A percentile compares a stretch with the other conserved stretches of the same genome.
These are phyloP conservation scores for Pyrrhia umbra DNA, from an alignment of 2,888 invertebrate genomes.

Conservation along the genomic window DNA sequence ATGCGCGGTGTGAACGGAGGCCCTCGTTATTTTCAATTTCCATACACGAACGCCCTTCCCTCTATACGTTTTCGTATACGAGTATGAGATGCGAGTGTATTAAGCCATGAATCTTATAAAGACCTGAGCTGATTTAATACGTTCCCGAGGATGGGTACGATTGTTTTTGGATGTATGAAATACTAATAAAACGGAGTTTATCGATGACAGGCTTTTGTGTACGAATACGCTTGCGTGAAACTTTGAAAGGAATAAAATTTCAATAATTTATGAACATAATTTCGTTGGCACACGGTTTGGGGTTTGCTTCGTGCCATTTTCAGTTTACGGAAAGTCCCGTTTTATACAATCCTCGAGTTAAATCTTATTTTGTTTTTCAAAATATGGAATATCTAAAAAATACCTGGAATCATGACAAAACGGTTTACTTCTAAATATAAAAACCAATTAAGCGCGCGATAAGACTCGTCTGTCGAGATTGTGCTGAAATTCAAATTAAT, in stretches of 20 bases:
- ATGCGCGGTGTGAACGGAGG: conserved; percentile 87
- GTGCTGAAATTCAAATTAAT: conserved; percentile 68
- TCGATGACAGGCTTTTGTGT: conserved; percentile 55
- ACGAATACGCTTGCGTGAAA: conserved; percentile 49
- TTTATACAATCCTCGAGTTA: conserved; percentile 29
- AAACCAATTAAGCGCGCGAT: conserved; percentile 60
- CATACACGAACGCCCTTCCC: conserved; percentile 86
- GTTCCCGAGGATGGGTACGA: conserved; percentile 65
- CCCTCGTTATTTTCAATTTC: conserved; percentile 90
- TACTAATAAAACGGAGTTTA: conserved; percentile 64
- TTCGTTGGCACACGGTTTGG: conserved; percentile 50
- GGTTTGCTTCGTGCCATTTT: conserved; percentile 40
- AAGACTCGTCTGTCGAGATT: conserved; percentile 60
- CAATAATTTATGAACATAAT: conserved; percentile 56
- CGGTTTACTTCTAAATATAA: conserved; percentile 15
- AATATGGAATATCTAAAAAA: conserved; percentile 24
- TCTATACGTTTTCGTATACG: conserved; percentile 83
- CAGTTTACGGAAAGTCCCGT: conserved; percentile 30
- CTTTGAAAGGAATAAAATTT: conserved; percentile 54
- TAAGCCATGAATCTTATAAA: conserved; percentile 88
- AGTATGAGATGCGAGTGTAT: conserved; percentile 84
- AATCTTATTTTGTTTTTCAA: conserved; percentile 3
- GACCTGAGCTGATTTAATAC: conserved; percentile 82
- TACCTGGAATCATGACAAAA: conserved; percentile 7
- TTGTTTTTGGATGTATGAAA: conserved; percentile 70